phyloP scores from a whole-genome alignment of 2,797 vertebrate species.

The Notolabrus celidotus region DNA sequence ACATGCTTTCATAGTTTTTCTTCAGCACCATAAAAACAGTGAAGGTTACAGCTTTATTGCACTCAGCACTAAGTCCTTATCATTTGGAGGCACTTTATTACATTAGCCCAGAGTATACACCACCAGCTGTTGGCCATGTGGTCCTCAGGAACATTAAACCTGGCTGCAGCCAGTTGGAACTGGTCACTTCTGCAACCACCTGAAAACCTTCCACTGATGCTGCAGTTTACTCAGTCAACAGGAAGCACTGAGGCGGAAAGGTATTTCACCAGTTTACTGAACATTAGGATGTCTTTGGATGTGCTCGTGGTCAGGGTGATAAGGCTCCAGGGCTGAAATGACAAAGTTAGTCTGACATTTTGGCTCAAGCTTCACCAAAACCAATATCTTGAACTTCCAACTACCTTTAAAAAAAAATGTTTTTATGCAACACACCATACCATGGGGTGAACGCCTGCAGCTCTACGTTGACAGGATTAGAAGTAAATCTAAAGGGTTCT shows the following conservation, averaged over 20 bases:
- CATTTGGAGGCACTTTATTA: conserved; percentile 53
- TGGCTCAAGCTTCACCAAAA: conserved; percentile 18
- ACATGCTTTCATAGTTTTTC: background rate
- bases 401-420: too few relatives aligned
- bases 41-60: conserved; percentile 32
- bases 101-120: conserved; percentile 58
- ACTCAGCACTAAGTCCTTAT: conserved; percentile 40
- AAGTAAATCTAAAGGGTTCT: conserved; percentile 26
- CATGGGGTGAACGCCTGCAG: background rate
- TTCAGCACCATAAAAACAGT: conserved; percentile 25
- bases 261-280: background rate
- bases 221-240: conserved; percentile 30
- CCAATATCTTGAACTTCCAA: background rate
- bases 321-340: conserved; percentile 21
- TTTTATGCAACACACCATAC: too few relatives aligned
- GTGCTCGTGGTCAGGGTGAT: conserved; percentile 19
- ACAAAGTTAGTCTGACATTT: conserved; percentile 57
- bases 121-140: conserved; percentile 55
- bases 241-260: background rate
- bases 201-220: conserved; percentile 11
- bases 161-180: conserved; percentile 53
- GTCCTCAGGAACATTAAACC: conserved; percentile 43
- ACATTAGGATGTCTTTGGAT: conserved; percentile 34
- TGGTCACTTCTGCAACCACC: conserved; percentile 4
- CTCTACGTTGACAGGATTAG: background rate